Base-by-base conservation (phyloP, 2,113 vertebrate species). In the Chaenocephalus aceratus region DNA sequence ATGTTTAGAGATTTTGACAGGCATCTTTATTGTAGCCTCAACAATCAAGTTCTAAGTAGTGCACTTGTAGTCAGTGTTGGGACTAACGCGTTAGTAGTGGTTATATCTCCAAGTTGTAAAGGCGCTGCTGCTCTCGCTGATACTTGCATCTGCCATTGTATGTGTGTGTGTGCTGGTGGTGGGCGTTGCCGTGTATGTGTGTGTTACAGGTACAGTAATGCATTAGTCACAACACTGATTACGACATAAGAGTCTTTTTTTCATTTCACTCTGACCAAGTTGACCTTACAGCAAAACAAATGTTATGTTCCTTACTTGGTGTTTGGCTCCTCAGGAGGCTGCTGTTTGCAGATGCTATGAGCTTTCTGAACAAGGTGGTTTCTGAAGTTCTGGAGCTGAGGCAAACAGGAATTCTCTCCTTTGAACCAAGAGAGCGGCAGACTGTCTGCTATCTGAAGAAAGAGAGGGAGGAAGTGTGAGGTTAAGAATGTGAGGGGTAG, bases 391-490 rank as follows among this genome's bases (percentile, higher is more conserved):
- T 84, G 88, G 46, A 99, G 92, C 62, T 97, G 96, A 4, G 95
- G 94, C 72, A 97, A 86, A 79, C 94, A 84, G 63, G 2, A 69
- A n/a, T 77, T 74, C 48, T 95, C 86, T 46, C 84, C 92, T 59
- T 82, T 79, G 78, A 98, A 97, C 97, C 97, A 99, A 11, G 94
- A 94, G 34, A 79, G 81, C 8, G 97, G 97, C 62, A 99, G 64
- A 86, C 88, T 95, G 0, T 90, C 93, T 52, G 94, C 93, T 53
- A 98, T 94, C 98, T 96, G 67, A 4, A 67, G 34, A 72, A n/a
- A 60, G 48, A 61, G 11, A 61, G 5, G 67, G 1, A 11, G 4
- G 18, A 16, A 3, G n/a, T 10, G 53, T 8, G 6, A 58, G 30
- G n/a, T 65, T 67, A 54, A 44, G 16, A 12, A 5, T 3, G 5